Base-by-base conservation (phyloP, 2,797 vertebrate genomes). In the Dendrocincla fuliginosa region DNA sequence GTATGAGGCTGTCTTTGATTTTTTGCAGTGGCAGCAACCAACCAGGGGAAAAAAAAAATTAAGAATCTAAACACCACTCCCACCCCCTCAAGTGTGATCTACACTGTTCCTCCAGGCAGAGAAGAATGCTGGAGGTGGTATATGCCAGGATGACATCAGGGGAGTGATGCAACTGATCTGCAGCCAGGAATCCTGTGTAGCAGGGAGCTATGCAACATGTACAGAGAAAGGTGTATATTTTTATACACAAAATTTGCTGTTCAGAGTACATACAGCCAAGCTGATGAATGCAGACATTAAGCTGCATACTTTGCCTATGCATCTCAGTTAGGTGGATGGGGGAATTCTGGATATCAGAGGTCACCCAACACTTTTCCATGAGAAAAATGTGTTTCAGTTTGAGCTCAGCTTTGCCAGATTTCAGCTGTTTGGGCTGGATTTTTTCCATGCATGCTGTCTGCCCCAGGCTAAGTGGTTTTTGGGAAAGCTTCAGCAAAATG, bases 141-240 rank as follows among this genome's bases (percentile, higher is more conserved):
- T 35, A 78, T 89, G 92, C 92, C 95, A 94, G 89, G 65, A 91
- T 94, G 87, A 95, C 89, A 87, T 92, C 91, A 95, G 39, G 61
- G 55, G 82, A 83, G 64, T 89, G 90, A 95, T 91, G 83, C 73
- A 65, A 93, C 73, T 89, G 89, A 93, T 87, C 35, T 77, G 33
- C 2, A 5, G 74, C 90, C 92, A 89, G 79, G 76, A 92, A 91
- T 74, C 28, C 80, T 64, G 60, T 22, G 2, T 22, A 89, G 64
- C 11, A 2, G 30, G 30, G 60, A 89, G 78, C 57, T 80, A 24
- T 27, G 49, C 52, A 69, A 79, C 55, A 16, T 49, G 32, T 67
- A 23, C 19, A 69, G 53, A 80, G 53, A 82, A 74, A 30, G 24
- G 12, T 75, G 61, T 44, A 41, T 52, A 71, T 69, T 92, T 94